A percentile compares a stretch with the other conserved stretches of the same genome.
Evolutionary conservation across 2,888 invertebrate species (phyloP).

Genomic region (Caenorhabditis uteleia): DNA sequence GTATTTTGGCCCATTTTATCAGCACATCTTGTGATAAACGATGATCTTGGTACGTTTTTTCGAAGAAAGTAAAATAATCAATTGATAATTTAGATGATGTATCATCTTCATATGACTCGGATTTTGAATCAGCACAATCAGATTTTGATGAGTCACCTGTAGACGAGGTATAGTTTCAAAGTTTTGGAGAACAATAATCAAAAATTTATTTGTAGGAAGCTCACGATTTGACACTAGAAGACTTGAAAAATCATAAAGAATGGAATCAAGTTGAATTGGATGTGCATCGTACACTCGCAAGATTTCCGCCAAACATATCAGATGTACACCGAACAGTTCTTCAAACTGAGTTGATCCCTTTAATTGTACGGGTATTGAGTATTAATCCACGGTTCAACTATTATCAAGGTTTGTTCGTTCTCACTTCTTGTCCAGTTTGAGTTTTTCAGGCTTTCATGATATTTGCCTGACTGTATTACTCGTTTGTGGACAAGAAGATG

Average conservation of each 20-base stretch:
- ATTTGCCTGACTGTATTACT: conserved; percentile 63
- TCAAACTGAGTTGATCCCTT: conserved; percentile 61
- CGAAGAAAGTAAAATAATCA: background rate
- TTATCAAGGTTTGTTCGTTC: conserved; percentile 62
- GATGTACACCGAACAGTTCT: conserved; percentile 56
- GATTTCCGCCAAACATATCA: conserved; percentile 67
- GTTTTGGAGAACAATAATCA: background rate
- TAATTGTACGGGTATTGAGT: conserved; percentile 64
- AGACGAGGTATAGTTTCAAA: conserved; percentile 3
- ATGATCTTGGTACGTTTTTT: conserved; percentile 17
- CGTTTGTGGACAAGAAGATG: conserved; percentile 58
- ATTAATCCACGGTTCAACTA: conserved; percentile 64
- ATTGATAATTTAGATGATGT: conserved; percentile 25
- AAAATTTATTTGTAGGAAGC: conserved; percentile 12
- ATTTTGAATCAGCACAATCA: conserved; percentile 60
- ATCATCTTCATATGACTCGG: conserved; percentile 49
- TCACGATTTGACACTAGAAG: conserved; percentile 38
- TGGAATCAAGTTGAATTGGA: conserved; percentile 69
- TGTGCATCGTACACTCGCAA: conserved; percentile 65
- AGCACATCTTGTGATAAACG: conserved; percentile 30
- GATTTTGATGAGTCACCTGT: conserved; percentile 40
- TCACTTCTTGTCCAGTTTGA: background rate
- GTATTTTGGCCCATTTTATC: conserved; percentile 60
- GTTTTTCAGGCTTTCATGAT: conserved; percentile 67
- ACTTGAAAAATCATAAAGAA: conserved; percentile 58